These are phyloP conservation scores for Schizothorax lantsangensis DNA, from an alignment of 2,797 vertebrate genomes.

Conservation along the genomic window DNA sequence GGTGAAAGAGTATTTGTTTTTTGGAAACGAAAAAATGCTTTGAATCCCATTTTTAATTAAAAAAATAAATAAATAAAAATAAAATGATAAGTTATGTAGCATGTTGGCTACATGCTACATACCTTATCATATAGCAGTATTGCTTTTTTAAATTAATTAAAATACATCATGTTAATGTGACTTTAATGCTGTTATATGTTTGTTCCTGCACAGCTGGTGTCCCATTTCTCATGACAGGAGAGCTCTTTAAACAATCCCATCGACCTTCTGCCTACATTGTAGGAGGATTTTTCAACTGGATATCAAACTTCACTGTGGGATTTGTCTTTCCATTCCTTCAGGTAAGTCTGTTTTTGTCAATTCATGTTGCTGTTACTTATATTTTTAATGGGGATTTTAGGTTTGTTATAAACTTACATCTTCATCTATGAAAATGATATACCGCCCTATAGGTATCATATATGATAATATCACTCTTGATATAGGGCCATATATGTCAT, in stretches of 20 bases:
- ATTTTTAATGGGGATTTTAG: too few relatives aligned
- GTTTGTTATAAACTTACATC: too few relatives aligned
- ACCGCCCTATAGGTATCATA: too few relatives aligned
- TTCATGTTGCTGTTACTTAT: not conserved
- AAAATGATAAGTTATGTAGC: too few relatives aligned
- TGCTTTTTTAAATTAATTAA: not conserved
- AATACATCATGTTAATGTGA: not conserved
- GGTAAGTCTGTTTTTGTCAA: constrained; percentile 70
- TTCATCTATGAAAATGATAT: not conserved
- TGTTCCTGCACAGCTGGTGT: constrained; percentile 78
- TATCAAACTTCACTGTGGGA: constrained; percentile 90
- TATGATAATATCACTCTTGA: too few relatives aligned
- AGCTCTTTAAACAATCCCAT: constrained; percentile 91
- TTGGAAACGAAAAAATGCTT: not conserved
- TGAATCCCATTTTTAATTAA: not conserved
- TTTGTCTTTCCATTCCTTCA: constrained; percentile 92
- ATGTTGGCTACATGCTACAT: not conserved
- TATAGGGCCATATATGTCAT: too few relatives aligned
- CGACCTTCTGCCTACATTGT: constrained; percentile 87
- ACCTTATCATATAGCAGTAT: not conserved
- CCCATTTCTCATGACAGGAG: constrained; percentile 89
- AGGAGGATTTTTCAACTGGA: constrained; percentile 89
- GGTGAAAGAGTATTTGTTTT: not conserved
- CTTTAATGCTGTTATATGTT: not conserved
- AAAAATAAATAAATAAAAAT: too few relatives aligned